These are phyloP conservation scores for Centruroides sculpturatus DNA, from an alignment of 1,140 invertebrate genomes.

Conservation along the genomic window DNA sequence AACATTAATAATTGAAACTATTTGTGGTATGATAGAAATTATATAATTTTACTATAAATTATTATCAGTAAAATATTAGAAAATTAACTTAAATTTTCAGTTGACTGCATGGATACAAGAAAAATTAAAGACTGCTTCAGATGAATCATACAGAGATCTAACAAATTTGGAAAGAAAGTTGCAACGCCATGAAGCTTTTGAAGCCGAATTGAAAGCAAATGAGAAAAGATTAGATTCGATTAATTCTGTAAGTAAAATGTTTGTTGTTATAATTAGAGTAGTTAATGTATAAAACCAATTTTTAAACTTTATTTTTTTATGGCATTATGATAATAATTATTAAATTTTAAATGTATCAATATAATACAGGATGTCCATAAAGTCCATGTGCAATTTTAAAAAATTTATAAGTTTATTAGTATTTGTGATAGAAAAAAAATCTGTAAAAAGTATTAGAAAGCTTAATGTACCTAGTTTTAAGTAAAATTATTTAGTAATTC, in stretches of 20 bases:
- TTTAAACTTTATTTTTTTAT: too few relatives aligned
- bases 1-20: too few relatives aligned
- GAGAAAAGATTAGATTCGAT: constrained; percentile 71
- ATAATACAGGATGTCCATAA: too few relatives aligned
- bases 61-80: not conserved
- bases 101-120: constrained; percentile 76
- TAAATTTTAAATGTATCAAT: too few relatives aligned
- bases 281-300: not conserved
- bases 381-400: too few relatives aligned
- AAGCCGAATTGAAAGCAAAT: constrained; percentile 81
- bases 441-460: too few relatives aligned
- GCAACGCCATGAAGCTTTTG: constrained; percentile 95
- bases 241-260: constrained; percentile 36
- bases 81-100: constrained; percentile 5
- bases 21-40: too few relatives aligned
- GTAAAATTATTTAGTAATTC: too few relatives aligned
- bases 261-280: constrained; percentile 2
- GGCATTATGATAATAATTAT: too few relatives aligned
- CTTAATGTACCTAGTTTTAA: too few relatives aligned
- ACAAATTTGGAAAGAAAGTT: constrained; percentile 82
- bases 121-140: constrained; percentile 76
- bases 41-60: not conserved
- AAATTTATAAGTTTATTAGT: too few relatives aligned
- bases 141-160: constrained; percentile 84
- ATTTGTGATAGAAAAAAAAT: too few relatives aligned